Percentiles rank a stretch among this genome's conserved stretches.
phyloP scores from a whole-genome alignment of 2,888 invertebrate genomes.

The Drosophila falleni region DNA sequence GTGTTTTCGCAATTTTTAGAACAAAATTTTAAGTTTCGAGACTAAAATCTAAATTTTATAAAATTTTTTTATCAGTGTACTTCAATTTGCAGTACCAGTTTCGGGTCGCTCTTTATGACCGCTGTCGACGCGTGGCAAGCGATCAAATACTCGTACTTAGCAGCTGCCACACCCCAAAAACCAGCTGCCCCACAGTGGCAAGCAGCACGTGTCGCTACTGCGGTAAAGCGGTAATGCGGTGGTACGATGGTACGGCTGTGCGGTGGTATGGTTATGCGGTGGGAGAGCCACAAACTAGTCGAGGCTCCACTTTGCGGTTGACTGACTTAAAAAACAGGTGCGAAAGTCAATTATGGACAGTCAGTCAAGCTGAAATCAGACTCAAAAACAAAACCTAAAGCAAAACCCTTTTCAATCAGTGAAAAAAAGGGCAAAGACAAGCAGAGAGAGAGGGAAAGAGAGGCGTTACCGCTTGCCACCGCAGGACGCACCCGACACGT shows the following conservation, averaged over 20 bases:
- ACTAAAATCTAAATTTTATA: too few relatives aligned
- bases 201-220: constrained; percentile 59
- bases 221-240: neutral
- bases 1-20: too few relatives aligned
- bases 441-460: neutral
- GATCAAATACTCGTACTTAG: neutral
- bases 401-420: constrained; percentile 52
- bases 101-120: constrained; percentile 38
- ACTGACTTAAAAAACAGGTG: constrained; percentile 55
- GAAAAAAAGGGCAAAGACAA: neutral
- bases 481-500: constrained; percentile 75
- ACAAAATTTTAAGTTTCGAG: too few relatives aligned
- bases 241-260: constrained; percentile 1
- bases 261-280: constrained; percentile 8
- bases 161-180: constrained; percentile 39
- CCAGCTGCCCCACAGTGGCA: constrained; percentile 36
- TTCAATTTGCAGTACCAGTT: too few relatives aligned
- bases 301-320: constrained; percentile 58
- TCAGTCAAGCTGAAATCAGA: constrained; percentile 50
- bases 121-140: constrained; percentile 55
- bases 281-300: constrained; percentile 13
- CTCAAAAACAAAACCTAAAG: constrained; percentile 6
- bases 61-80: too few relatives aligned
- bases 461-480: constrained; percentile 60
- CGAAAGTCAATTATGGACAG: constrained; percentile 71